phyloP scores from a whole-genome alignment of 2,113 vertebrate genomes.

The Oncorhynchus nerka region DNA sequence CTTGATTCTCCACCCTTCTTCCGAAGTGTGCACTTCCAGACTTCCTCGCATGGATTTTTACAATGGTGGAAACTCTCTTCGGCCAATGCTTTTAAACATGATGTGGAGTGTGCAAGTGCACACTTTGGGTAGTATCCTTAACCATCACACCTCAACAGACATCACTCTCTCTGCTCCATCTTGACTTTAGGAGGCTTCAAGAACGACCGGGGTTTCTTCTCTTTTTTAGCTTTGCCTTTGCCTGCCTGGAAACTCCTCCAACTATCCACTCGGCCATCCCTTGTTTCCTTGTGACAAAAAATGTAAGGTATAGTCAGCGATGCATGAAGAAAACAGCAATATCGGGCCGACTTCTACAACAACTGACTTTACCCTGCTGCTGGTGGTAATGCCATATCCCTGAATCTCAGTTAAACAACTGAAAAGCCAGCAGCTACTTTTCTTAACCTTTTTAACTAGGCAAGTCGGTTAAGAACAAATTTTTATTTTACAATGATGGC shows the following conservation, averaged over 20 bases:
- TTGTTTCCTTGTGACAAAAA: slow-evolving; percentile 79
- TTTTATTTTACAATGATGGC: too few species aligned
- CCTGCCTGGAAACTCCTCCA: slow-evolving; percentile 93
- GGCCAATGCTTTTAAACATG: background rate
- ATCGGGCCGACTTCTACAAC: background rate
- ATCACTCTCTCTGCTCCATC: slow-evolving; percentile 90
- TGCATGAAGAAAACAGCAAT: background rate
- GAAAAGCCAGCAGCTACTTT: too few species aligned
- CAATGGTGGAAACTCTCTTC: background rate
- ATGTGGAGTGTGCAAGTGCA: background rate
- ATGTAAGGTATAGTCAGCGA: too few species aligned
- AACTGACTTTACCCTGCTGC: too few species aligned
- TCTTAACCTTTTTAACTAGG: too few species aligned
- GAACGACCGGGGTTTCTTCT: slow-evolving; percentile 95
- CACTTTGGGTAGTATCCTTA: background rate
- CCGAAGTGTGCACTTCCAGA: background rate
- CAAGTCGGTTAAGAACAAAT: too few species aligned
- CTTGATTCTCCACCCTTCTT: background rate
- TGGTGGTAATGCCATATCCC: too few species aligned
- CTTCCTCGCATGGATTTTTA: background rate
- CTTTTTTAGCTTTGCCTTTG: slow-evolving; percentile 91
- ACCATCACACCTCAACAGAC: slow-evolving; percentile 31
- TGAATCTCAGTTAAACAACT: background rate
- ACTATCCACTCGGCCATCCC: slow-evolving; percentile 96
- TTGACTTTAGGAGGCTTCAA: slow-evolving; percentile 98